Conservation (phyloP, 2,888 invertebrate genomes). For the Lasius fuliginosus region DNA sequence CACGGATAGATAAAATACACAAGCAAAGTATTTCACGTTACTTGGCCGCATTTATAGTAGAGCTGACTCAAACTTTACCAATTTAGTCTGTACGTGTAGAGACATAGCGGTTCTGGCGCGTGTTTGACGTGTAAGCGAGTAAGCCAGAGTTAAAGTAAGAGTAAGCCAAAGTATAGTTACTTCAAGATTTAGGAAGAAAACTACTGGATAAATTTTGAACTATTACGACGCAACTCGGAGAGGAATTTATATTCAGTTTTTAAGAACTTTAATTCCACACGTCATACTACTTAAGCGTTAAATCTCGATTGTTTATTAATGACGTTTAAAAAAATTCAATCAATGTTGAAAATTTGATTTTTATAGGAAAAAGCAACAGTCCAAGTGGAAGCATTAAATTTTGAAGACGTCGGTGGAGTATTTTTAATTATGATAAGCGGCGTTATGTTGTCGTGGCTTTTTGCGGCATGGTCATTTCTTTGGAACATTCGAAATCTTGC, state of each 20-base stretch:
- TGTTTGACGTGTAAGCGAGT: neutral
- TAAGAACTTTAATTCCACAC: neutral
- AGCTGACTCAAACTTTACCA: conserved; percentile 1
- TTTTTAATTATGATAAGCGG: conserved; percentile 92
- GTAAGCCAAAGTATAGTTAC: neutral
- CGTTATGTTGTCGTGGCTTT: conserved; percentile 89
- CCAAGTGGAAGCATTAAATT: conserved; percentile 88
- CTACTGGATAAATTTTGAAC: neutral
- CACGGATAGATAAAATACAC: neutral
- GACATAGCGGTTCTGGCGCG: neutral
- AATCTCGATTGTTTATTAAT: neutral
- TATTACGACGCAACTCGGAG: neutral
- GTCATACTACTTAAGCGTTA: neutral
- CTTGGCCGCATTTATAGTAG: conserved; percentile 9
- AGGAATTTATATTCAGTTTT: neutral
- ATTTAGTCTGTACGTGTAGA: conserved; percentile 25
- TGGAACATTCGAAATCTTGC: conserved; percentile 87
- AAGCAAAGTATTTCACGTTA: neutral
- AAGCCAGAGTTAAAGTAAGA: conserved; percentile 10
- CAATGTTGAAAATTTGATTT: conserved; percentile 20
- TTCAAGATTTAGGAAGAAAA: conserved; percentile 15
- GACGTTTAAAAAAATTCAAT: neutral
- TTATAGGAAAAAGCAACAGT: conserved; percentile 85
- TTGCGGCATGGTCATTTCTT: conserved; percentile 90
- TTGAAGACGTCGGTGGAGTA: conserved; percentile 95